Base-by-base conservation (phyloP, 2,113 vertebrate species). In the Pitta sordida region DNA sequence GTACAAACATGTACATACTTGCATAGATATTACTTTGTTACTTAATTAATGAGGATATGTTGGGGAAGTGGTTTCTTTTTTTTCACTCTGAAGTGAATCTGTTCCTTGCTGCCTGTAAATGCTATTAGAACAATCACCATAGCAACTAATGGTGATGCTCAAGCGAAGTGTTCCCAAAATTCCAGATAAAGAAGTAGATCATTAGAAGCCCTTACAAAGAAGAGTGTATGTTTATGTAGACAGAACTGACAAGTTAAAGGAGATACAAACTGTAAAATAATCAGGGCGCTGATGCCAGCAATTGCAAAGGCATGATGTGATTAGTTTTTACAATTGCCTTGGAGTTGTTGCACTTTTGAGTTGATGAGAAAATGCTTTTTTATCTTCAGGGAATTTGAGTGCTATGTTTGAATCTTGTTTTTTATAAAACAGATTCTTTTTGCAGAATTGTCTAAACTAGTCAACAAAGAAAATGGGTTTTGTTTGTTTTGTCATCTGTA, bases 131-230 rank as follows among this genome's bases (percentile, higher is more conserved):
- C 13, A 6, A 82, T 95, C 77, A 76, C 91, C 89, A 94, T 92
- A 85, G 95, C 77, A 95, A 96, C 96, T 93, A 95, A 96, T 91
- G 58, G 88, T 37, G 49, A 49, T 89, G 49, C 41, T 91, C 43
- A 56, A 81, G 56, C 75, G 48, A 73, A 88, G 30, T 68, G 83
- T 90, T 92, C 34, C 43, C 32, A 49, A 82, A 95, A 83, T 91
- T 93, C 75, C 52, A 58, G 37, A 30, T 87, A 60, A 90, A 83
- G 67, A 73, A 83, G 36, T 48, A 81, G 48, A 79, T 71, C 64
- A 78, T 92, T 81, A 84, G 44, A 52, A 62, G 55, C 37, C 46
- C 46, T 82, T 58, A 69, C 58, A 91, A 92, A 86, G 46, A 64
- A 79, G n/a, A 22, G 64, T 79, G 41, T 74, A n/a, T 84, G 55